Percentiles rank a stretch among this genome's conserved stretches.
These are phyloP conservation scores for Litoditis marina DNA, from an alignment of 2,888 invertebrate species.

Conservation along the genomic window DNA sequence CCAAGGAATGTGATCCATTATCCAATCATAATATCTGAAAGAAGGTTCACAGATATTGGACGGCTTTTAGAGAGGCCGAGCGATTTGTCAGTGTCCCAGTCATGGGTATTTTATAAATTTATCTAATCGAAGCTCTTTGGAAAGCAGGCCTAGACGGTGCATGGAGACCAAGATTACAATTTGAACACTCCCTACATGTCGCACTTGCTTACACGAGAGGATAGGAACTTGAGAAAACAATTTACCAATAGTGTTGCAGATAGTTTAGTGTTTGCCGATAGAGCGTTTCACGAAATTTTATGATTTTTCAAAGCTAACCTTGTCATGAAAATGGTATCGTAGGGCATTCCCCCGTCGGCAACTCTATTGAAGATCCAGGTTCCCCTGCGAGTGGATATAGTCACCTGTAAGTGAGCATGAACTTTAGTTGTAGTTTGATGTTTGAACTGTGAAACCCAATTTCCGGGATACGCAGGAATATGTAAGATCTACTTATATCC, in stretches of 20 bases:
- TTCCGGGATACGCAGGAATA: no score
- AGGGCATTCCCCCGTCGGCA: conserved; percentile 48
- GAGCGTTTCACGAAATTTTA: no score
- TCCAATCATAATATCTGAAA: conserved; percentile 48
- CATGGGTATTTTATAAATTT: no score
- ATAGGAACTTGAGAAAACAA: background rate
- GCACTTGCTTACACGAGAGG: background rate
- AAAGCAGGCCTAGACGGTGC: no score
- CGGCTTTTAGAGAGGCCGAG: no score
- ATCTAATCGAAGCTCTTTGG: no score
- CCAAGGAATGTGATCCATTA: conserved; percentile 52
- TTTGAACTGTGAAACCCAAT: no score
- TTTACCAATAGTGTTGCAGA: background rate
- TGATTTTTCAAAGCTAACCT: conserved; percentile 15
- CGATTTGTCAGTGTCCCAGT: no score
- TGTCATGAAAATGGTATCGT: conserved; percentile 50
- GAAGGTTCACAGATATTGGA: no score
- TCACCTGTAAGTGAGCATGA: conserved; percentile 55
- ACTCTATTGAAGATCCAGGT: conserved; percentile 64
- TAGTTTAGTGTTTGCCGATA: no score
- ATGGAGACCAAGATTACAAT: no score
- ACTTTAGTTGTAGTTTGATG: background rate
- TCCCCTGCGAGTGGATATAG: conserved; percentile 64
- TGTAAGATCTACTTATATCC: no score
- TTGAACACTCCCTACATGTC: background rate